Conservation (phyloP, 2,113 vertebrate genomes). For the Tychaedon coryphoeus region DNA sequence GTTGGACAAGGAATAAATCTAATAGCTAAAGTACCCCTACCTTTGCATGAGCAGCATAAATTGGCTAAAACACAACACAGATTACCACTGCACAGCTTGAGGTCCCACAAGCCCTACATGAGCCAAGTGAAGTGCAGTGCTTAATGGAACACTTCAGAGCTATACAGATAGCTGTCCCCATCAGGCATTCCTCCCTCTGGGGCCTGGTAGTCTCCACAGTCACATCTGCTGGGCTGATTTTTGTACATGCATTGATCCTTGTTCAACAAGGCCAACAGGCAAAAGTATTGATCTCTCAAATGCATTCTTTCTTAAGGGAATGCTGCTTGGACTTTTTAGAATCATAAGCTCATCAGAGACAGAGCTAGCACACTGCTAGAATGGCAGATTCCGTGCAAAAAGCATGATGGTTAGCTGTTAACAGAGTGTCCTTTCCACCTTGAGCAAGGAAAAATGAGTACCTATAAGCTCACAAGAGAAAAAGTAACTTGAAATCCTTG, state of each 20-base stretch:
- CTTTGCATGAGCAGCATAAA: background rate
- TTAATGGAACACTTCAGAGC: background rate
- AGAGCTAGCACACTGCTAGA: background rate
- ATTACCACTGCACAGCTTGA: background rate
- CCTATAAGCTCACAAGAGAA: background rate
- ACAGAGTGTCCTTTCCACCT: background rate
- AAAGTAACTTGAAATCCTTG: background rate
- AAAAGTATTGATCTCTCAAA: slow-evolving; percentile 6
- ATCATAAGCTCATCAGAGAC: background rate
- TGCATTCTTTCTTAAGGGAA: background rate
- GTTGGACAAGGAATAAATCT: background rate
- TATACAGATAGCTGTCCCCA: background rate
- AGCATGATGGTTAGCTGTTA: background rate
- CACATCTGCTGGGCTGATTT: background rate
- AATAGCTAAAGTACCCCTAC: background rate
- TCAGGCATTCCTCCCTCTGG: background rate
- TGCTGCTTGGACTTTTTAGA: background rate
- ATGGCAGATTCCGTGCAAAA: background rate
- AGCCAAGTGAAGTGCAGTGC: background rate
- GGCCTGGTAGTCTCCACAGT: background rate
- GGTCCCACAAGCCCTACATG: background rate
- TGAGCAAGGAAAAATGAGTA: background rate
- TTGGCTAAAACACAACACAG: background rate
- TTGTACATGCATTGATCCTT: background rate
- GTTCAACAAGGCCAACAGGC: background rate